Evolutionary conservation across 2,888 invertebrate species (phyloP), one percentile per base, ranked within the genome.

Genomic region (Halictus quadricinctus): DNA sequence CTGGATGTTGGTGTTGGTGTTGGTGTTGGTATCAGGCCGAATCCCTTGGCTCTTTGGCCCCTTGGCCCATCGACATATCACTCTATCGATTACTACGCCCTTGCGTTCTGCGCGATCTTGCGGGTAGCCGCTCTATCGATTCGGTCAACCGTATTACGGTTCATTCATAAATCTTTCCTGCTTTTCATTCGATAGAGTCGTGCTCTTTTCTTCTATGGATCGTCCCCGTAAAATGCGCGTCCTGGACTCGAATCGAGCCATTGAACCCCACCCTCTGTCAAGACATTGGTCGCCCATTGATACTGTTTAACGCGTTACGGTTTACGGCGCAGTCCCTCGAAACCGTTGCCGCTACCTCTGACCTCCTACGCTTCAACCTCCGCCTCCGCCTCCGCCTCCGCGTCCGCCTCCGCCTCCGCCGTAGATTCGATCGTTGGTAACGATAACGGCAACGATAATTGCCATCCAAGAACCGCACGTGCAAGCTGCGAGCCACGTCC

Each of bases 121-220:
- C 85, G 89, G 87, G 88, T 90, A 76, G 87, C 81, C 86, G 93
- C 93, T 94, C 93, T 92, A 94, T 94, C 94, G 94, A 94, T 91
- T 93, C 92, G 88, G 90, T 93, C 93, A 94, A 93, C 94, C 94
- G 93, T 93, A 92, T 92, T 92, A 91, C 92, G 89, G 90, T 94
- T 94, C 94, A 94, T 94, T 94, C 94, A 94, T 94, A 94, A 94
- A 93, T 94, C 93, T 92, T 91, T 88, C 84, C 87, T 88, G 83
- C 87, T 91, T 93, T 93, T 90, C 91, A 79, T 85, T 87, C 85
- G 75, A 21, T 3, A 41, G 60, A 69, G 8, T 46, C 36, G 36
- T 5, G 25, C n/a, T 70, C 43, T 60, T 64, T 46, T 29, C 29
- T 36, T 12, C 41, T 46, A 29, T 13, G 46, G 46, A 36, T 75